Base-by-base conservation (phyloP, 1,140 invertebrate species). In the Drosophila grimshawi region DNA sequence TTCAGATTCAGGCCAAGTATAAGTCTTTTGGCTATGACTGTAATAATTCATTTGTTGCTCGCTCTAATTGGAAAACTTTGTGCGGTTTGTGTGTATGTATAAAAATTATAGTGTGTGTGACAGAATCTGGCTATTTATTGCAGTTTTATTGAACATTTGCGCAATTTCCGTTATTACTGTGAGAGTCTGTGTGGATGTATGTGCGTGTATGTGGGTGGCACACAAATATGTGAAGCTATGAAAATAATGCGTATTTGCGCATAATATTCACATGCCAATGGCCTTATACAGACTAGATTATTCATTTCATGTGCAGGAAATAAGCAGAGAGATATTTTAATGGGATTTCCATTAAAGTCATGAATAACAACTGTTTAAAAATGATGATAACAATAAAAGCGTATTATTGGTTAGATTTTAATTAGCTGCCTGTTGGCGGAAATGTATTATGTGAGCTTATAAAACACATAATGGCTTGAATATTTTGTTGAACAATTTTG, bases 51-150 rank as follows among this genome's bases (percentile, higher is more conserved):
- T 51, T 64, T 72, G 71, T 73, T 79, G 83, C 70, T 81, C 48
- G 49, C 67, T 57, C 67, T 86, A 86, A 86, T 86, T 88, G 79
- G 83, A 82, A 86, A 86, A 86, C 60, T 86, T 86, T 79, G 48
- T 46, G 39, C 49, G 8, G 41, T 35, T n/a, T 62, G 52, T 41
- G 2, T 49, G 51, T 48, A 48, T 37, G 30, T n/a, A 11, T 6
- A 19, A 19, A 19, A 29, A 39, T 19, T 51, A 32, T 39, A 53
- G 57, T 48, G 19, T 29, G 65, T 49, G 37, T 46, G 52, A 43
- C 11, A 61, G 52, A 43, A 61, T 63, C 53, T 39, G 41, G 39
- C 32, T 41, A 56, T 70, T 70, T 63, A 70, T 70, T 62, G 49
- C 67, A 39, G 41, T 48, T 69, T 55, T 70, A 70, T 70, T 70